phyloP scores from a whole-genome alignment of 2,113 vertebrate genomes.

The Leptobrachium ailaonicum region DNA sequence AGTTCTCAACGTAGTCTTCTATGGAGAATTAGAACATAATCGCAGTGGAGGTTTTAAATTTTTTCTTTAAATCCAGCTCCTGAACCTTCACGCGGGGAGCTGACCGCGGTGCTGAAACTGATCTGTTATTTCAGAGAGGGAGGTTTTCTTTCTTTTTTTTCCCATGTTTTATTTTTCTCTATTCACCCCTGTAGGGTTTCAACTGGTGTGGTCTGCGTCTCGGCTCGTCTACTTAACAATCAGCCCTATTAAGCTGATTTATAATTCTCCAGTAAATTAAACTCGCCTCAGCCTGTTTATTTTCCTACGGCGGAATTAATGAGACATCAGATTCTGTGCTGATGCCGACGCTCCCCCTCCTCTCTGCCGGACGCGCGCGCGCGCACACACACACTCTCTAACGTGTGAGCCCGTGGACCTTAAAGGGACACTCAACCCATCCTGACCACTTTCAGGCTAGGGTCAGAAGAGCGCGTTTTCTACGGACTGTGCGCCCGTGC shows the following conservation, averaged over 20 bases:
- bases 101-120: conserved; percentile 17
- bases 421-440: too few relatives aligned
- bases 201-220: not conserved
- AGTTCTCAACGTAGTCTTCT: too few relatives aligned
- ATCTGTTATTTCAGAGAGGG: not conserved
- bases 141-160: not conserved
- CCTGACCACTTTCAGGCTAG: too few relatives aligned
- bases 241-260: conserved; percentile 32
- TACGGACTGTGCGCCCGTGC: too few relatives aligned
- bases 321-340: not conserved
- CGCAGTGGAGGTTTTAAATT: too few relatives aligned
- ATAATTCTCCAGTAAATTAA: conserved; percentile 35
- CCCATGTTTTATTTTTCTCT: too few relatives aligned
- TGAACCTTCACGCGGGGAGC: not conserved
- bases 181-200: not conserved
- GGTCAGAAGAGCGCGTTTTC: too few relatives aligned
- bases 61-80: too few relatives aligned
- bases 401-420: too few relatives aligned
- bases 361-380: not conserved
- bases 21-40: too few relatives aligned
- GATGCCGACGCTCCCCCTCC: not conserved
- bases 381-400: not conserved
- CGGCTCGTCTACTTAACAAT: conserved; percentile 10
- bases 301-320: conserved; percentile 23
- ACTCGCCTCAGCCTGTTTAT: conserved; percentile 13